Base-by-base conservation (phyloP, 2,797 vertebrate genomes). In the Malacoctenus gilli region DNA sequence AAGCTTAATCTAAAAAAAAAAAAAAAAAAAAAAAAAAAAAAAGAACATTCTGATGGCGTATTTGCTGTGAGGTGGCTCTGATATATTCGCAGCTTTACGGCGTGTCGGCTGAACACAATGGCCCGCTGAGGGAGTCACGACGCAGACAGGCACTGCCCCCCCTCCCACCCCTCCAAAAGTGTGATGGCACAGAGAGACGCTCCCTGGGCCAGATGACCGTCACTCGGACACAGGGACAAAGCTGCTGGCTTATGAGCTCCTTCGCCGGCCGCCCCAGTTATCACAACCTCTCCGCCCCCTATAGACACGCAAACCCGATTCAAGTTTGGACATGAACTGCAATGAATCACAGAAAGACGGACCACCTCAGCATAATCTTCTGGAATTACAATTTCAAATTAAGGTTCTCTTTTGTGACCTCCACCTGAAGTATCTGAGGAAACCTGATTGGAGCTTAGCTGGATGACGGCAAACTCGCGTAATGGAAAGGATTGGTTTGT, bases 401-500 rank as follows among this genome's bases (percentile, higher is more conserved):
- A 19, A 14, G 15, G 14, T 15, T 39, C 2, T 39, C 25, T 30
- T 13, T 2, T 8, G n/a, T n/a, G 20, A 22, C 5, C 18, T 40
- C 15, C 18, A 52, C 52, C 35, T 42, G 32, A 28, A 44, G 30
- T 25, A 13, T 12, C 51, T 35, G 30, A n/a, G n/a, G n/a, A 58
- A 37, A 39, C 11, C 2, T 8, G 16, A 6, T 34, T 67, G 51
- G 40, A 22, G 4, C 21, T 1, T 3, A 20, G 12, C 7, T 43
- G 52, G 25, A 58, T 12, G 41, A 11, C 16, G n/a, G 1, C 30
- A 6, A 25, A 22, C 20, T 36, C 32, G 43, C 21, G 15, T 40
- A 32, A 52, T 42, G 23, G 23, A 46, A 61, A 38, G 39, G 8
- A 43, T 35, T 47, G 46, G 37, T 32, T 35, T 44, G 35, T 38